phyloP scores from a whole-genome alignment of 2,888 invertebrate species.

The Lissocephala sabroskyi region DNA sequence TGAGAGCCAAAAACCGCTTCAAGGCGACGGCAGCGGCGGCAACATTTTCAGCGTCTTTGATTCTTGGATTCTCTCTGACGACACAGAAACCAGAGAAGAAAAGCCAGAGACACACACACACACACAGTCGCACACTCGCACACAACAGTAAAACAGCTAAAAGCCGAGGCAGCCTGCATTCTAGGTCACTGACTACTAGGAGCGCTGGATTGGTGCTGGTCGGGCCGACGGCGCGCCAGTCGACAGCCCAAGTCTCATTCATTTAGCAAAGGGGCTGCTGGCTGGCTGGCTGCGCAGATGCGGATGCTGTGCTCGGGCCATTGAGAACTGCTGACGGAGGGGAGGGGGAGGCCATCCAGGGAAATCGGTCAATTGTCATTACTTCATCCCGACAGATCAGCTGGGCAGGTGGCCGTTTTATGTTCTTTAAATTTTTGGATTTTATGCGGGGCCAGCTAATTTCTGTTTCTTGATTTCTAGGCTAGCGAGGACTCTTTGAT shows the following conservation, averaged over 20 bases:
- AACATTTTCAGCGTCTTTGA: neutral
- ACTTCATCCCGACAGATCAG: neutral
- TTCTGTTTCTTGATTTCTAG: too few relatives aligned
- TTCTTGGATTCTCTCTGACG: conserved; percentile 3
- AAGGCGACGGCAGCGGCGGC: conserved; percentile 24
- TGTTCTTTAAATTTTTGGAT: too few relatives aligned
- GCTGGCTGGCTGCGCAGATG: too few relatives aligned
- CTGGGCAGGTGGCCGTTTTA: neutral
- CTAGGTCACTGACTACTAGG: conserved; percentile 54
- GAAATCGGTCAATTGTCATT: conserved; percentile 55
- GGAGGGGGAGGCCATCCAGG: conserved; percentile 14
- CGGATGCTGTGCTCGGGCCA: too few relatives aligned
- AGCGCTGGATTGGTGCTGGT: conserved; percentile 45
- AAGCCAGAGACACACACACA: conserved; percentile 9
- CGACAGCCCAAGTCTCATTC: conserved; percentile 63
- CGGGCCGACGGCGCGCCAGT: too few relatives aligned
- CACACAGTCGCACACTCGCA: conserved; percentile 38
- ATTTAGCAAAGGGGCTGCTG: conserved; percentile 30
- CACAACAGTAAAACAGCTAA: conserved; percentile 62
- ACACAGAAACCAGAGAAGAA: conserved; percentile 40
- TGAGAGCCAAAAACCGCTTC: conserved; percentile 36
- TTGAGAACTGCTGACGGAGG: neutral
- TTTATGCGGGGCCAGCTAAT: too few relatives aligned
- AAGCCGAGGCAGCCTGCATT: conserved; percentile 60
- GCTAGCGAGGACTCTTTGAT: too few relatives aligned